phyloP scores from a whole-genome alignment of 2,888 invertebrate genomes.

The Apodemia duryi region DNA sequence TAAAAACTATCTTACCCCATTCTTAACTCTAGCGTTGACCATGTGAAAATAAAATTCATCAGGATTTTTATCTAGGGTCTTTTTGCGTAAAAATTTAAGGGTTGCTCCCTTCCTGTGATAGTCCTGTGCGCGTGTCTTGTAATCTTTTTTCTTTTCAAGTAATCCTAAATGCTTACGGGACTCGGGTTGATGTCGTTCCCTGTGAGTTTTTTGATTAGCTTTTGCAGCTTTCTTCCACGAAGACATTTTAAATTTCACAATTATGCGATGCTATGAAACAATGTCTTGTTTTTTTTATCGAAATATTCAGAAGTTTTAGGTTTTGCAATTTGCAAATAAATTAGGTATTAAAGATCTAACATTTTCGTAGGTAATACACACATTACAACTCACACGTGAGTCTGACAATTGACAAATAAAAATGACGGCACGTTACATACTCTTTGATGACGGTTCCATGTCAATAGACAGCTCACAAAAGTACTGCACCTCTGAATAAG shows the following conservation, averaged over 20 bases:
- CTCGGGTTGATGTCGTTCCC: conserved; percentile 91
- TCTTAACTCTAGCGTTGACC: conserved; percentile 89
- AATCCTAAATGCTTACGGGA: conserved; percentile 87
- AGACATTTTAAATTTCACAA: conserved; percentile 81
- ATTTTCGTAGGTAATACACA: no score
- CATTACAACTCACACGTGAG: no score
- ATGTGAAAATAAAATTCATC: conserved; percentile 99
- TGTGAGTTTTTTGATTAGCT: conserved; percentile 89
- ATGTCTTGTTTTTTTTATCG: no score
- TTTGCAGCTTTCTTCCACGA: conserved; percentile 94
- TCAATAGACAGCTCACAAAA: no score
- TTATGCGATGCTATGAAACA: background rate
- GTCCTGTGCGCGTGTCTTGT: conserved; percentile 87
- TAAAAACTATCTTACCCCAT: conserved; percentile 56
- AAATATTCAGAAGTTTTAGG: no score
- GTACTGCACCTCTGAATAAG: no score
- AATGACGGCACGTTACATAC: no score
- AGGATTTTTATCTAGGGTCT: conserved; percentile 95
- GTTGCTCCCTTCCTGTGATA: conserved; percentile 90
- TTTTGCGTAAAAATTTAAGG: conserved; percentile 87
- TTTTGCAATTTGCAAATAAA: no score
- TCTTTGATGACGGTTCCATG: no score
- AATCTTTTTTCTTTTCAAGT: conserved; percentile 94
- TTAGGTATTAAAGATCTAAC: no score
- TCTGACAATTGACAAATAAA: no score